A percentile compares a stretch with the other conserved stretches of the same genome.
phyloP scores from a whole-genome alignment of 2,113 vertebrate genomes.

The Tetraodon nigroviridis region DNA sequence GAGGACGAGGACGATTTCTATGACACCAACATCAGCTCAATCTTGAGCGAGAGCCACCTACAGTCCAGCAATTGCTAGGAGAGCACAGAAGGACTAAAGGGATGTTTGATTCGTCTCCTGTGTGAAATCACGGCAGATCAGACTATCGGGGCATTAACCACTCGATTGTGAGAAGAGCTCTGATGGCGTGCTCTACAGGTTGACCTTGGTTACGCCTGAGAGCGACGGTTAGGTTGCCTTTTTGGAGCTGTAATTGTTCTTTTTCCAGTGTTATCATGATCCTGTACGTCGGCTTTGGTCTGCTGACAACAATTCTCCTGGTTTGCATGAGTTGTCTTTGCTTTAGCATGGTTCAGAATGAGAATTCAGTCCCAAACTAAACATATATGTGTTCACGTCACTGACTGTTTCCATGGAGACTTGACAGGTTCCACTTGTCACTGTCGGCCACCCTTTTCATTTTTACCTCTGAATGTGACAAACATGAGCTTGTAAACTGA shows the following conservation, averaged over 20 bases:
- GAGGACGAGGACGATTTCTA: constrained; percentile 83
- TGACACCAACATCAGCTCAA: constrained; percentile 76
- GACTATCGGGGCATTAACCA: constrained; percentile 18
- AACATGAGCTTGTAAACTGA: constrained; percentile 30
- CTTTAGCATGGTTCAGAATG: too few species aligned
- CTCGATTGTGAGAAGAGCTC: constrained; percentile 7
- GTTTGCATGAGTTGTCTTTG: too few species aligned
- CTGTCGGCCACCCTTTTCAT: not conserved
- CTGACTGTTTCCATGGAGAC: not conserved
- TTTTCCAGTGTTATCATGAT: constrained; percentile 6
- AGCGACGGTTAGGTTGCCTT: constrained; percentile 22
- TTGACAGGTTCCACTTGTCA: too few species aligned
- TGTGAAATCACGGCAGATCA: not conserved
- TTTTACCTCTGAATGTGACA: constrained; percentile 36
- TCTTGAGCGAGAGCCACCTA: constrained; percentile 79
- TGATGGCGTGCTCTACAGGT: constrained; percentile 29
- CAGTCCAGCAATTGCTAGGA: constrained; percentile 81
- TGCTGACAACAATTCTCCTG: not conserved
- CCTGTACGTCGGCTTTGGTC: constrained; percentile 7
- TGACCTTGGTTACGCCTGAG: constrained; percentile 11
- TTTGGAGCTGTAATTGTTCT: constrained; percentile 24
- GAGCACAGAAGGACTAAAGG: not conserved
- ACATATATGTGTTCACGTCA: not conserved
- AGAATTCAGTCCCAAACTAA: too few species aligned
- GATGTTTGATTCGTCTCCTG: not conserved